Base-by-base conservation (phyloP, 1,140 invertebrate genomes). In the Solen grandis region DNA sequence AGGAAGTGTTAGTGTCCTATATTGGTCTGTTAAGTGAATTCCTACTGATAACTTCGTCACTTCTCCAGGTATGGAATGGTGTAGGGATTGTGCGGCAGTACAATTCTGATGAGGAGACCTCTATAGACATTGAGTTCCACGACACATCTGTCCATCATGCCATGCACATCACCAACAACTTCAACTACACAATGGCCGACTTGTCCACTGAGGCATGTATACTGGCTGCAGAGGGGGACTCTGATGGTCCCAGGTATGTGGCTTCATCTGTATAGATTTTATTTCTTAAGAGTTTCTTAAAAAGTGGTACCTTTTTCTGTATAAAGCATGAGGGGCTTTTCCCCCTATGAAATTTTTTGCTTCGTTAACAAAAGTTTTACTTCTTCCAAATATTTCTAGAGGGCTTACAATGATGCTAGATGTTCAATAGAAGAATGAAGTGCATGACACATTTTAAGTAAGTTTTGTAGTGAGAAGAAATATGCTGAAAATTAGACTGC, bases 101-200 rank as follows among this genome's bases (percentile, higher is more conserved):
- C 79, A 89, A 86, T 46, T 89, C 84, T 16, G 91, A 92, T 13
- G 92, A 91, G 29, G 91, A 94, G 86, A 93, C 92, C 80, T 95
- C 95, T 25, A 98, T 99, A 76, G 97, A 99, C 91, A 95, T 99
- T 13, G 97, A 99, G 89, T 99, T 99, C 92, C 97, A 99, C 87
- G 97, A 99, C 93, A 94, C 95, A 0, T 94, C 95, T n/a, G 92
- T 96, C 46, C 97, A 99, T 93, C 97, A 98, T 92, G 94, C 96
- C 5, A 95, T 99, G 87, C 96, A 98, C 90, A 94, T 99, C 33
- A 95, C 94, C 84, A 99, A 99, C 93, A 95, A 95, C 87, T 69
- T 82, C 29, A 92, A 92, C 57, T 95, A 96, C 88, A 96, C 95
- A 16, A 95, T 99, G 94, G 97, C 96, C 31, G 95, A 96, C 55